A percentile compares a stretch with the other conserved stretches of the same genome.
phyloP scores from a whole-genome alignment of 2,113 vertebrate species.

The Cynopterus brachyotis region DNA sequence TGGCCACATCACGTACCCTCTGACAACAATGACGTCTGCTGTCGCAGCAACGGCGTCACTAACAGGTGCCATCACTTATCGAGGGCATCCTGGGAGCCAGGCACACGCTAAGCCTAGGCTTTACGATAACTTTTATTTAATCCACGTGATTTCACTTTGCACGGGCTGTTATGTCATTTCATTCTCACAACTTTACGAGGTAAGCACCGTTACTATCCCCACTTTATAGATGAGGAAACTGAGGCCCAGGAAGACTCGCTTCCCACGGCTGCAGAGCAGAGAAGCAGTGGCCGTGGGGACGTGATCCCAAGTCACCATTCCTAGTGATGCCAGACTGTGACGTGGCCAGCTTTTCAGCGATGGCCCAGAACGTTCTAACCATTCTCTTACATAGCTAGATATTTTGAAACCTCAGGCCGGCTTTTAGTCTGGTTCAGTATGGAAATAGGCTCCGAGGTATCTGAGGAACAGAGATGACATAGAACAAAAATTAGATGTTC shows the following conservation, averaged over 20 bases:
- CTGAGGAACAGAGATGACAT: neutral
- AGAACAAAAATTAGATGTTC: neutral
- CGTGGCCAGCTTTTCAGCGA: fast-evolving
- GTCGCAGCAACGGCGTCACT: fast-evolving
- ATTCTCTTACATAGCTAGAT: neutral
- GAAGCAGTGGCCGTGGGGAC: neutral
- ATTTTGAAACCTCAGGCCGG: neutral
- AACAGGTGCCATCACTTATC: neutral
- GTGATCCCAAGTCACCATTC: neutral
- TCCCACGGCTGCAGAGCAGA: fast-evolving
- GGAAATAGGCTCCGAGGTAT: neutral
- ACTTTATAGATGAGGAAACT: neutral
- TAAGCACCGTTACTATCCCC: neutral
- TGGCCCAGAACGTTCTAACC: neutral
- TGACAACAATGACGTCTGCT: fast-evolving
- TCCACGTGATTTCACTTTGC: too few relatives aligned
- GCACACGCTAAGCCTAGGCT: neutral
- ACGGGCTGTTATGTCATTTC: neutral
- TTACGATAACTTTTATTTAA: neutral
- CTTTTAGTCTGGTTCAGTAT: neutral
- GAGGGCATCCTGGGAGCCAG: neutral
- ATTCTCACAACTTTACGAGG: neutral
- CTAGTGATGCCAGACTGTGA: neutral
- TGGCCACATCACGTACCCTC: neutral
- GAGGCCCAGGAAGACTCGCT: neutral